Evolutionary conservation across 2,888 invertebrate species (phyloP), one percentile per base, ranked within the genome.

Genomic region (Sympetrum striolatum): DNA sequence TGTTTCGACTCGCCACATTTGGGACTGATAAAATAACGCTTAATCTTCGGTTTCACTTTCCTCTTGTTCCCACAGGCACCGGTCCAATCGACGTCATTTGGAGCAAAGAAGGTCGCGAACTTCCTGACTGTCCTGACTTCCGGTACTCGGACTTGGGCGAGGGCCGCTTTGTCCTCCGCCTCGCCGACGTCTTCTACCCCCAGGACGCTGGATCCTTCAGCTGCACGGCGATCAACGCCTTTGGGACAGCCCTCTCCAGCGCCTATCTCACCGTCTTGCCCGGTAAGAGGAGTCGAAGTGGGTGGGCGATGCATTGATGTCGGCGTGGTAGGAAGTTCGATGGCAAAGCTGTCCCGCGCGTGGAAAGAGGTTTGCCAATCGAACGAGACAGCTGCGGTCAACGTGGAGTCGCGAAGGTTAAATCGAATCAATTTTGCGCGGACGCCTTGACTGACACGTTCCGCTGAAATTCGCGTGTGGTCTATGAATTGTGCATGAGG

Each of bases 181-280:
- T 97, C 90, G 94, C 94, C 90, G 96, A 96, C 92, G 94, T 95
- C 80, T 96, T 95, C 93, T 86, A 86, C 60, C 93, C 95, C 82
- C 95, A 96, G 92, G 96, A 97, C 93, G 94, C 96, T 90, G 97
- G 96, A 22, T 93, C 95, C 91, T 97, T 96, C 93, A 94, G 95
- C 92, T 97, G 97, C 93, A 95, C 95, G 93, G 95, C 96, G 60
- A 95, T 95, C 92, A 96, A 96, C 92, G 93, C 93, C 60, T 94
- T 94, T 92, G 96, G 96, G 37, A 95, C 95, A 91, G 95, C 95
- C 35, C 94, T 94, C 91, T 95, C 95, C 90, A 94, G 93, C 86
- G 95, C 95, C 90, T 93, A 93, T 48, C 93, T 96, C 64, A 92
- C 93, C 31, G 95, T 96, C 80, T 35, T 80, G n/a, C 93, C 94